Evolutionary conservation across 2,888 invertebrate species (phyloP), one percentile per base, ranked within the genome.

Genomic region (Napeogenes sylphis): DNA sequence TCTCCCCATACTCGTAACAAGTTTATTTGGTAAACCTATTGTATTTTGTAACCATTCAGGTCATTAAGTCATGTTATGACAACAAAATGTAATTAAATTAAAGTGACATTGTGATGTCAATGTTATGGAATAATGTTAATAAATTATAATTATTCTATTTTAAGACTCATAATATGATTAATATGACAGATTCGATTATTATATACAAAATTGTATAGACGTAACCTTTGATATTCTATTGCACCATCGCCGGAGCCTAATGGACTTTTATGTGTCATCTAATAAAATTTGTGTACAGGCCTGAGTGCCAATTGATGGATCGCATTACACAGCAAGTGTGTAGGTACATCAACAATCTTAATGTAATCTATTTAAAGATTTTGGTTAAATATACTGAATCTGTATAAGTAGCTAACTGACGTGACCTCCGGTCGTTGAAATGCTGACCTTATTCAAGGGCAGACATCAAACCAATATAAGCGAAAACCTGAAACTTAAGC

Each of bases 221-320:
- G 73, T 70, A 79, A 81, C 82, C 82, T 80, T 79, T 80, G 74
- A 71, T 75, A 77, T 84, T 81, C 73, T 70, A 75, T 65, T 67
- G 66, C 63, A 72, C 10, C 56, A 73, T 69, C 72, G 72, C 74
- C 70, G 61, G 69, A 60, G 68, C 70, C 77, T 84, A 83, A 84
- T 83, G 81, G 83, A 79, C 79, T 81, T 81, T 80, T 82, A 79
- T 80, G 77, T 77, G 71, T 75, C 75, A 75, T 73, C 70, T 83
- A 80, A 83, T 81, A 78, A 80, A 79, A 80, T 81, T 78, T 81
- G 78, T 78, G 72, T 79, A 68, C 65, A 63, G 59, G 68, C 69
- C 73, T 74, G 76, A 81, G 78, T 76, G 76, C 72, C 76, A 76
- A 79, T 80, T 75, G 77, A 72, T 74, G 73, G 79, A 75, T 76